phyloP scores from a whole-genome alignment of 2,797 vertebrate species.

The Siniperca undulata region DNA sequence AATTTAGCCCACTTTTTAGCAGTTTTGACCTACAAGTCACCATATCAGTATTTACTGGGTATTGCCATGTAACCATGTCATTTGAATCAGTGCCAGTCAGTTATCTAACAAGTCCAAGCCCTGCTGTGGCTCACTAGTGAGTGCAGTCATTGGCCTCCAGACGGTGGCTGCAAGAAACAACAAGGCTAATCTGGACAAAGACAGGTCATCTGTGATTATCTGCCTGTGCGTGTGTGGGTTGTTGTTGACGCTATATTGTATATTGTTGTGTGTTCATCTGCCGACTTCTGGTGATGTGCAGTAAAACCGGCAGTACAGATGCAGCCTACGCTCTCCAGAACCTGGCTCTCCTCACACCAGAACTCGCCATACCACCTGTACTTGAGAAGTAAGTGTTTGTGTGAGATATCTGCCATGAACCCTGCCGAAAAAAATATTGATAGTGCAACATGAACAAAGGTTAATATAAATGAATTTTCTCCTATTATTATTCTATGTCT shows the following conservation, averaged over 20 bases:
- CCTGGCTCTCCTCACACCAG: constrained; percentile 95
- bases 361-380: constrained; percentile 95
- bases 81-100: constrained; percentile 17
- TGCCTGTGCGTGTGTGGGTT: constrained; percentile 24
- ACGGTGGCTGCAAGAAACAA: constrained; percentile 13
- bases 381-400: constrained; percentile 92
- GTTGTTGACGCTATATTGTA: constrained; percentile 12
- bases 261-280: constrained; percentile 25
- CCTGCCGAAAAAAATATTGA: not conserved
- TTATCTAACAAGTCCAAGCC: constrained; percentile 33
- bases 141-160: not conserved
- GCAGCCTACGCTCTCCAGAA: constrained; percentile 97
- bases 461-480: not conserved
- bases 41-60: not conserved
- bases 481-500: not conserved
- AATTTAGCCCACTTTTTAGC: not conserved
- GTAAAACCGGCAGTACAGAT: constrained; percentile 96
- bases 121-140: constrained; percentile 24
- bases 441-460: not conserved
- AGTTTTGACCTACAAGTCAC: not conserved
- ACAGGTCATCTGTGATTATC: constrained; percentile 65
- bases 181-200: constrained; percentile 63
- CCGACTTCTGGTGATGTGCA: constrained; percentile 91
- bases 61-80: constrained; percentile 17
- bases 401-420: not conserved